Base-by-base conservation (phyloP, 2,113 vertebrate genomes). In the Nothocercus nigrocapillus region DNA sequence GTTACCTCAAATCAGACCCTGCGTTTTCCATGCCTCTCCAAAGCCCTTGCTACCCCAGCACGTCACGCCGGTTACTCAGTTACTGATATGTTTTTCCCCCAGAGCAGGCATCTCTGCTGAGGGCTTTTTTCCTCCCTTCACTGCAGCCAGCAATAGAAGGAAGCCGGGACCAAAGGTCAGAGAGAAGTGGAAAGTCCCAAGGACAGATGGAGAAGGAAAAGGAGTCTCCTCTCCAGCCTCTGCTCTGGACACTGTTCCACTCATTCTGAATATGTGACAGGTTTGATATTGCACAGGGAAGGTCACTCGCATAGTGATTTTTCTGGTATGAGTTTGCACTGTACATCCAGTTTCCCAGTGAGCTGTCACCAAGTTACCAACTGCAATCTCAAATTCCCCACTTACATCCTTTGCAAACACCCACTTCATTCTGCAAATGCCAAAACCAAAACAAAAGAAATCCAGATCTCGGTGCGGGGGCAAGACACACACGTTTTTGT, bases 1-100 rank as follows among this genome's bases (percentile, higher is more conserved):
- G 2, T 69, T 22, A 3, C 58, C 72, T 34, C 13, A 32, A 80
- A 72, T 36, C 53, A 38, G 72, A 6, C 7, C 2, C 4, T 5
- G n/a, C 2, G 32, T 12, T 91, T 53, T 5, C 34, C 27, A 0
- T 1, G 3, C 13, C 80, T 67, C 56, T n/a, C 38, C 12, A 45
- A 59, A n/a, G 13, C 42, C 5, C 62, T 70, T 51, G 10, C 28
- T 2, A 30, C 14, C 58, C 53, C 27, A 10, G 3, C 6, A 21
- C 2, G 5, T 45, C n/a, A 30, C 25, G 11, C 21, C 27, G 36
- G 11, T 88, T 25, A 42, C 9, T 75, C 20, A 40, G n/a, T 42
- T 27, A 40, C 7, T 11, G 24, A 9, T 1, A 34, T 0, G 0
- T 22, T 34, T 85, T 73, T 76, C 2, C 10, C 10, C 28, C 14